Evolutionary conservation across 2,113 vertebrate species (phyloP).

Genomic region (Gymnocephalus cernua): DNA sequence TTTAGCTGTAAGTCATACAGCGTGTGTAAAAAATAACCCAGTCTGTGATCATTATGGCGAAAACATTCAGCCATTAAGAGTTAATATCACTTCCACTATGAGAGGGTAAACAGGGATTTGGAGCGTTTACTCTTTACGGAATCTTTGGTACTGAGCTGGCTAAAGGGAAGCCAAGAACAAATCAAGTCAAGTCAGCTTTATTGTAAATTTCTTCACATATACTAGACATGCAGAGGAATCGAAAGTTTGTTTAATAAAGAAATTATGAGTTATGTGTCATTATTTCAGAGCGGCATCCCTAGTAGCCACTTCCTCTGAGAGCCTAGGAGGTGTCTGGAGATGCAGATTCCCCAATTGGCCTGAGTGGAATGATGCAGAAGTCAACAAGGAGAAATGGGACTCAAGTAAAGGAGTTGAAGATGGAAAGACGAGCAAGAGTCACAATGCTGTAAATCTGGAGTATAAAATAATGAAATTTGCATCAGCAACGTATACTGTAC

Average conservation of each 20-base stretch:
- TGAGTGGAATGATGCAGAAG: conserved; percentile 92
- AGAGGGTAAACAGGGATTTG: conserved; percentile 12
- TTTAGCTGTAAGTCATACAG: no score
- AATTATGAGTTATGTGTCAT: neutral
- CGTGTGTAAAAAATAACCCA: no score
- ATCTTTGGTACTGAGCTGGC: neutral
- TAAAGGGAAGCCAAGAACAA: conserved; percentile 7
- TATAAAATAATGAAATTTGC: neutral
- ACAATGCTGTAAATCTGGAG: conserved; percentile 80
- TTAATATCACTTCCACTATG: neutral
- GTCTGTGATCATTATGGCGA: neutral
- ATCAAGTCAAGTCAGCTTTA: no score
- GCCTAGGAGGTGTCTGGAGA: conserved; percentile 65
- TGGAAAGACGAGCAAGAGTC: conserved; percentile 84
- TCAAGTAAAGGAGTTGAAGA: conserved; percentile 84
- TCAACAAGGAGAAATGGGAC: conserved; percentile 95
- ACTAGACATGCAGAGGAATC: no score
- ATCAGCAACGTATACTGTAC: neutral
- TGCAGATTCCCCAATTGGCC: conserved; percentile 88
- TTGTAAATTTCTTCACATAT: no score
- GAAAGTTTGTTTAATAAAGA: no score
- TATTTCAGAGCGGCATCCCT: conserved; percentile 67
- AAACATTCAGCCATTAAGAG: neutral
- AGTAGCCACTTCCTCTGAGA: conserved; percentile 40
- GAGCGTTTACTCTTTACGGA: neutral